These are phyloP conservation scores for Scaptomyza caliginosa DNA, from an alignment of 2,888 invertebrate genomes.

Conservation along the genomic window DNA sequence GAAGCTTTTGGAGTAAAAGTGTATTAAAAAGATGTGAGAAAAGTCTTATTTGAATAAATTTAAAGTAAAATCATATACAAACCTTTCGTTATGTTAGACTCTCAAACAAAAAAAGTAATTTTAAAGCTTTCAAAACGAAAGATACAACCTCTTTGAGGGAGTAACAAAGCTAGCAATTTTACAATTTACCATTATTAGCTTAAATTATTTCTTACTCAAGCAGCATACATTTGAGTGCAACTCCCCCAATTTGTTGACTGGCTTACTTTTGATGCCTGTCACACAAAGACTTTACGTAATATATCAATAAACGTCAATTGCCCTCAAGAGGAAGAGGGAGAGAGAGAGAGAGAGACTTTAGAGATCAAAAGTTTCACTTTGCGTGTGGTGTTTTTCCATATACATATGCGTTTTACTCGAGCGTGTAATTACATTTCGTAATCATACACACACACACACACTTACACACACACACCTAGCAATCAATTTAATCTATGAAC, in stretches of 20 bases:
- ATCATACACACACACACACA: conserved; percentile 6
- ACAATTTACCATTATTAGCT: conserved; percentile 1
- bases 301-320: conserved; percentile 46
- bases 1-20: conserved; percentile 9
- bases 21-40: neutral
- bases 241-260: conserved; percentile 12
- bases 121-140: no score
- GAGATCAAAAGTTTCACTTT: conserved; percentile 62
- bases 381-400: conserved; percentile 16
- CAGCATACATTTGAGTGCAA: conserved; percentile 12
- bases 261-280: conserved; percentile 6
- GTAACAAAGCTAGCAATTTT: no score
- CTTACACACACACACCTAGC: conserved; percentile 12
- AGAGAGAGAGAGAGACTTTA: neutral
- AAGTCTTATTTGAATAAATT: no score
- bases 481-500: conserved; percentile 65
- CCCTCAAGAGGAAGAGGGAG: neutral
- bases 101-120: no score
- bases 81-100: no score
- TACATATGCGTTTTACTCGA: conserved; percentile 30
- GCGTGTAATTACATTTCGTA: conserved; percentile 56
- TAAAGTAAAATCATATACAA: no score
- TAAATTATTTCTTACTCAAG: conserved; percentile 28
- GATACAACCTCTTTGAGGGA: no score
- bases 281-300: conserved; percentile 30